Conservation (phyloP, 2,113 vertebrate species). For the Tachuris rubrigastra region DNA sequence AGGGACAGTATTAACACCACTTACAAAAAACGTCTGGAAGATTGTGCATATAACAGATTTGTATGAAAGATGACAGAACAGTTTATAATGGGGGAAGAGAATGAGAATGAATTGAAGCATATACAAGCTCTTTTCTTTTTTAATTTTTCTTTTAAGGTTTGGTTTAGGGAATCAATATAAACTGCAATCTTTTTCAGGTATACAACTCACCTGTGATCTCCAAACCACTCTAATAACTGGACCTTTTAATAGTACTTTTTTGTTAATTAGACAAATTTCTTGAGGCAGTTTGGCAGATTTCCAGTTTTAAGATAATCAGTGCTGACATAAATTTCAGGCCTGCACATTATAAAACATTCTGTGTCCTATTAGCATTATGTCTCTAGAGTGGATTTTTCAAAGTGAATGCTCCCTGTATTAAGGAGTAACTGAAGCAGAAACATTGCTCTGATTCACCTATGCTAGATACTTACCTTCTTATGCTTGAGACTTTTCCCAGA, state of each 20-base stretch:
- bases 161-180: neutral
- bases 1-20: neutral
- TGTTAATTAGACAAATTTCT: neutral
- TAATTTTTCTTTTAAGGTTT: neutral
- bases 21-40: neutral
- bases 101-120: neutral
- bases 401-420: neutral
- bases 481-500: neutral
- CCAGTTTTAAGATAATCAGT: neutral
- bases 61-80: neutral
- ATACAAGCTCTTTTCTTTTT: neutral
- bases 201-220: neutral
- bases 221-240: neutral
- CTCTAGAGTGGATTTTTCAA: neutral
- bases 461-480: neutral
- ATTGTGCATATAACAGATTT: neutral
- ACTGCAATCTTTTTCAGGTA: neutral
- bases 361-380: neutral
- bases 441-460: neutral
- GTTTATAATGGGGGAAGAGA: neutral
- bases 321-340: neutral
- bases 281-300: neutral
- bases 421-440: conserved; percentile 6
- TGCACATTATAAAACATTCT: neutral
- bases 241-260: neutral